A percentile compares a stretch with the other conserved stretches of the same genome.
phyloP scores from a whole-genome alignment of 2,888 invertebrate genomes.

The Parnassius glacialis region DNA sequence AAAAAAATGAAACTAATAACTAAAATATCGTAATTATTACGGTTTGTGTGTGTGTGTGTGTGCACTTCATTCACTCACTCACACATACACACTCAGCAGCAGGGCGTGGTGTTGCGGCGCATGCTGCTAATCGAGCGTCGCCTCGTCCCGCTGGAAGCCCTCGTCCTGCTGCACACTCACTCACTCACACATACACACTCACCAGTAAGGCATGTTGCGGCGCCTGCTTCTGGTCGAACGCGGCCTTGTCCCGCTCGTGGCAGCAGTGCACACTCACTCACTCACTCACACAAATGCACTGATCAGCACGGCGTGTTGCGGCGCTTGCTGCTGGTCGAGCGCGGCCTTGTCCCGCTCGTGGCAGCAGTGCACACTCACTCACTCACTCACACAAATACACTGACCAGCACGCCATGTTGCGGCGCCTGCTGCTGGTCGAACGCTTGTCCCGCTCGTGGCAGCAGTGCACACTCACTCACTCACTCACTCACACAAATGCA shows the following conservation, averaged over 20 bases:
- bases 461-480: constrained; percentile 33
- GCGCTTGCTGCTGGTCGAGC: constrained; percentile 27
- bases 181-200: no score
- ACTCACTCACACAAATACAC: no score
- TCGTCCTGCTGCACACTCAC: constrained; percentile 34
- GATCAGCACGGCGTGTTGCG: no score
- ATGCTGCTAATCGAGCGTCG: constrained; percentile 50
- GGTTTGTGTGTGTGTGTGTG: no score
- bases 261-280: no score
- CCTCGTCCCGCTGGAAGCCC: constrained; percentile 42
- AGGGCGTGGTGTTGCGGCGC: constrained; percentile 56
- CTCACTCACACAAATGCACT: no score
- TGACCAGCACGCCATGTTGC: constrained; percentile 36
- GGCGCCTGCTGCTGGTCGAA: constrained; percentile 34
- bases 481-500: no score
- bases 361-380: constrained; percentile 32
- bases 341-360: constrained; percentile 41
- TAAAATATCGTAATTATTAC: no score
- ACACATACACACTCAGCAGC: constrained; percentile 46
- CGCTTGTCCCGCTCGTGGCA: constrained; percentile 40
- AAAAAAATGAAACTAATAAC: no score
- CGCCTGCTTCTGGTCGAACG: no score
- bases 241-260: constrained; percentile 36
- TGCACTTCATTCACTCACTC: no score
- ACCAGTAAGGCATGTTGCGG: no score